These are phyloP conservation scores for Noturus placidus DNA, from an alignment of 2,113 vertebrate species.

Conservation along the genomic window DNA sequence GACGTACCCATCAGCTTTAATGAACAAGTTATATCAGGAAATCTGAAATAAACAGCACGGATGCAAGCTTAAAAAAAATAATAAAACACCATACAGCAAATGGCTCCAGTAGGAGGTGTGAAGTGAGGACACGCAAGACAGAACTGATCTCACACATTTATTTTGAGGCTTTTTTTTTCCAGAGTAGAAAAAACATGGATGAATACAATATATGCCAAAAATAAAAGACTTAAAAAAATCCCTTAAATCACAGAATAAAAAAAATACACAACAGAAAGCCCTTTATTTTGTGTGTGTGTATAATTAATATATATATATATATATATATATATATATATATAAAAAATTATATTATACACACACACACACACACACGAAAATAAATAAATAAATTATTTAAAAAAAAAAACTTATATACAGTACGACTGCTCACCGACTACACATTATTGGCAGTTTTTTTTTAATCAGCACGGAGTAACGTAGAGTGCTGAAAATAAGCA, in stretches of 20 bases:
- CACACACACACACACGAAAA: not conserved
- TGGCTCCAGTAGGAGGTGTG: not conserved
- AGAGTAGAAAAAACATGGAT: conserved; percentile 56
- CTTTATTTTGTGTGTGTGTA: conserved; percentile 54
- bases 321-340: conserved; percentile 33
- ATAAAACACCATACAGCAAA: too few relatives aligned
- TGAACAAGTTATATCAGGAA: not conserved
- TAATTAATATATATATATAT: too few relatives aligned
- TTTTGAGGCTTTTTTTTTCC: conserved; percentile 54
- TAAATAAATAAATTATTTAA: conserved; percentile 18
- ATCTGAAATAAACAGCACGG: conserved; percentile 7
- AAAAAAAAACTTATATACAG: conserved; percentile 60
- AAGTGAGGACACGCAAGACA: not conserved
- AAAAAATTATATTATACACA: too few relatives aligned
- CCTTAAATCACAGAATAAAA: not conserved
- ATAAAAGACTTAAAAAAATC: conserved; percentile 45
- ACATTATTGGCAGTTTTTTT: conserved; percentile 10
- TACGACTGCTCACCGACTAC: conserved; percentile 20
- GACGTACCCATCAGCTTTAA: not conserved
- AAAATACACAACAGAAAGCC: conserved; percentile 29
- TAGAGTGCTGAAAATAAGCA: not conserved
- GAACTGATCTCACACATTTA: conserved; percentile 51
- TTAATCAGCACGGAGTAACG: not conserved
- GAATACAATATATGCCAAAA: conserved; percentile 49
- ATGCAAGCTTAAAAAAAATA: not conserved